phyloP scores from a whole-genome alignment of 2,797 vertebrate species.

The Gymnocypris eckloni region DNA sequence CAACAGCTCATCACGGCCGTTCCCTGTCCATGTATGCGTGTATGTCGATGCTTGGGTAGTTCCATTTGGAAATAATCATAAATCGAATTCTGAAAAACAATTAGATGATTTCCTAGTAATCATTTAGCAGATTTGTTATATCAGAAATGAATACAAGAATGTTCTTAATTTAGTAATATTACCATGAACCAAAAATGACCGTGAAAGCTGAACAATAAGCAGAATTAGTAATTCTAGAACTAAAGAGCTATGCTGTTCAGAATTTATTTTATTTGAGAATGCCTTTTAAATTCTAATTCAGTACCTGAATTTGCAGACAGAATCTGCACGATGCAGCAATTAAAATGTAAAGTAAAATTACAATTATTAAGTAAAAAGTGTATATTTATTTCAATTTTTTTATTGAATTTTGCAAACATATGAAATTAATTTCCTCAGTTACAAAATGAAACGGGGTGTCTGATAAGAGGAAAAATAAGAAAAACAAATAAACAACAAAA shows the following conservation, averaged over 20 bases:
- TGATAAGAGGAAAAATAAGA: no score
- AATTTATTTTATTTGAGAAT: neutral
- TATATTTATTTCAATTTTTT: no score
- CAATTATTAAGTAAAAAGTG: no score
- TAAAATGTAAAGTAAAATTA: no score
- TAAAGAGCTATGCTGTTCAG: neutral
- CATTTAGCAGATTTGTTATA: neutral
- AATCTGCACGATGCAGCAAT: neutral
- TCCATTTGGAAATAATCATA: neutral
- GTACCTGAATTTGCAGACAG: no score
- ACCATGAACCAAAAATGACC: neutral
- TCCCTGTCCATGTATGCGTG: neutral
- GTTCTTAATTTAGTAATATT: neutral
- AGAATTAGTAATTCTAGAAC: neutral
- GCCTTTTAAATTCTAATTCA: neutral
- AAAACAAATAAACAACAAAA: no score
- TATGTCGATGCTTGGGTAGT: neutral
- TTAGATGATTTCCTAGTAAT: neutral
- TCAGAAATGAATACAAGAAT: neutral
- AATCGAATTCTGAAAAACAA: no score
- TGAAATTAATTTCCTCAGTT: no score
- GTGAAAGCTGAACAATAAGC: neutral
- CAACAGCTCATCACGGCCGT: neutral
- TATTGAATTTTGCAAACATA: no score
- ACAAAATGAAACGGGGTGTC: no score